phyloP scores from a whole-genome alignment of 2,797 vertebrate genomes.

The Rhinoraja longicauda region DNA sequence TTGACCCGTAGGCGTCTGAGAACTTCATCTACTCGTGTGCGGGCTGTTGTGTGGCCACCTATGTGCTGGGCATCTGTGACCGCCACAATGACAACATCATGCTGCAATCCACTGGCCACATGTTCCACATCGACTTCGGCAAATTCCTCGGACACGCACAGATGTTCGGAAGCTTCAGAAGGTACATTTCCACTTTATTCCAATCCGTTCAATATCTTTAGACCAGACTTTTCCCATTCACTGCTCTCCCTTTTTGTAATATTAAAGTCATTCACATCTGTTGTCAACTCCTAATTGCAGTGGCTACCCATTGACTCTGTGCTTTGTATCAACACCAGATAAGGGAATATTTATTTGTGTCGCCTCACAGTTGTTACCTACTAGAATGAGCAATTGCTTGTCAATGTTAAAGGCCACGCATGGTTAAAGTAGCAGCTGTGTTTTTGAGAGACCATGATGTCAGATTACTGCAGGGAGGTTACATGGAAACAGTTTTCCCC shows the following conservation, averaged over 20 bases:
- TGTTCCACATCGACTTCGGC: constrained; percentile 98
- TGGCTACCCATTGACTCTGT: too few species aligned
- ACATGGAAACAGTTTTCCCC: too few species aligned
- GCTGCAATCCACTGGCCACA: constrained; percentile 91
- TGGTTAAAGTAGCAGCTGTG: too few species aligned
- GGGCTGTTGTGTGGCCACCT: constrained; percentile 95
- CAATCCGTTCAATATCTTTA: constrained; percentile 39
- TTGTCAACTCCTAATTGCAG: too few species aligned
- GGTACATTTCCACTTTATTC: constrained; percentile 56
- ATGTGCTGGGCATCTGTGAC: constrained; percentile 91
- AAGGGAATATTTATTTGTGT: too few species aligned
- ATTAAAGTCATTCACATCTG: background rate
- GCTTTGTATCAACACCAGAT: too few species aligned
- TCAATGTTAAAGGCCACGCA: too few species aligned
- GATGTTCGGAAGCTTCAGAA: constrained; percentile 97
- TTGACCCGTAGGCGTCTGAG: constrained; percentile 75
- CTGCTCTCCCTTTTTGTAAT: background rate
- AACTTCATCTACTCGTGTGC: constrained; percentile 98
- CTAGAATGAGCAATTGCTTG: background rate
- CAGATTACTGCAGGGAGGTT: too few species aligned
- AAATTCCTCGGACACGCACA: constrained; percentile 96
- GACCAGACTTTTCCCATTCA: constrained; percentile 45
- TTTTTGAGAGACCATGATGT: too few species aligned
- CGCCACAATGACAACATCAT: constrained; percentile 98
- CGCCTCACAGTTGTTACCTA: too few species aligned